Percentiles rank a stretch among this genome's conserved stretches.
Conservation (phyloP, 2,888 invertebrate species). For the Xestoiulus laeticollis region DNA sequence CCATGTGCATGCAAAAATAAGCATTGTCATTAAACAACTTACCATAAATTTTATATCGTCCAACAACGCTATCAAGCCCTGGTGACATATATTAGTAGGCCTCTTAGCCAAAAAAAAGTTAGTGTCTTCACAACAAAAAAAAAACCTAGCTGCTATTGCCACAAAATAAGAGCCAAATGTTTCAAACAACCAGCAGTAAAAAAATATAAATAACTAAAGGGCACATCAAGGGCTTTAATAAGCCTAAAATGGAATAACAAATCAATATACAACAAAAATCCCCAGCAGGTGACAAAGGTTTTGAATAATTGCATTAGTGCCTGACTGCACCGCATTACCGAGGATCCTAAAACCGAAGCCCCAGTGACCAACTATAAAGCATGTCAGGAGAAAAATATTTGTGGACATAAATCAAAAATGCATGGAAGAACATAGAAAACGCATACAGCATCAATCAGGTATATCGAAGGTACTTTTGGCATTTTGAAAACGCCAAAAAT, state of each 20-base stretch:
- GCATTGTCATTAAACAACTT: background rate
- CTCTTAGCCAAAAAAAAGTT: background rate
- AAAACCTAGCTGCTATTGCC: background rate
- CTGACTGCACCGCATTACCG: background rate
- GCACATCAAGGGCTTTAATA: background rate
- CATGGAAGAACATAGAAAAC: background rate
- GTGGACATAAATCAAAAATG: conserved; percentile 13
- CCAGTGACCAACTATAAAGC: background rate
- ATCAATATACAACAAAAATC: background rate
- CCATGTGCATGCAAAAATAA: too few species aligned
- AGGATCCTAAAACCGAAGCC: background rate
- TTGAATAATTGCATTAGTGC: conserved; percentile 3
- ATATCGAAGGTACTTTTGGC: background rate
- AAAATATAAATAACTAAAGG: conserved; percentile 22
- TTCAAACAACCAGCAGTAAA: background rate
- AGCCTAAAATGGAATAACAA: background rate
- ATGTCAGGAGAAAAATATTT: background rate
- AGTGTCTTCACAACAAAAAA: background rate
- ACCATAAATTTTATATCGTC: conserved; percentile 45
- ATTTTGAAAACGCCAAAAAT: background rate
- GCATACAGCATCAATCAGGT: conserved; percentile 8
- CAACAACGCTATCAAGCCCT: background rate
- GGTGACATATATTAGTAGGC: background rate
- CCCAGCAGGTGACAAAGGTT: background rate
- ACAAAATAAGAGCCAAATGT: conserved; percentile 13